Percentiles rank a stretch among this genome's conserved stretches.
Evolutionary conservation across 2,113 vertebrate species (phyloP).

Genomic region (human): DNA sequence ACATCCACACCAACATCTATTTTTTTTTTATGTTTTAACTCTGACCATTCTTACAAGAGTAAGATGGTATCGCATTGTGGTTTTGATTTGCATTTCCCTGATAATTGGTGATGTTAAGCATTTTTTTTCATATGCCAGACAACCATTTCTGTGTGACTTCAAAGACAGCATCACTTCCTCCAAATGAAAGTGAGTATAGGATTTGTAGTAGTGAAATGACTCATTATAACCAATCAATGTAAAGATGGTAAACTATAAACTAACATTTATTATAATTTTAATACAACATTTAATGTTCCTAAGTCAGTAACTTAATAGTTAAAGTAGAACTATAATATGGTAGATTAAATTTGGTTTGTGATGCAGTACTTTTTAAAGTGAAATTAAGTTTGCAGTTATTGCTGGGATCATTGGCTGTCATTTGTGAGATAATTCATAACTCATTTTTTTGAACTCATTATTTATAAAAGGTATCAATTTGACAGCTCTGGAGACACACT

Average conservation of each 20-base stretch:
- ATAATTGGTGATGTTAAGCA: too few species aligned
- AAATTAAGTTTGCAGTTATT: conserved; percentile 43
- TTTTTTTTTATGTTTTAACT: too few species aligned
- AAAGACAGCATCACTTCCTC: background rate
- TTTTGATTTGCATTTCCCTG: too few species aligned
- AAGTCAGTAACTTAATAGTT: background rate
- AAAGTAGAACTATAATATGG: background rate
- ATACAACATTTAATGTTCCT: background rate
- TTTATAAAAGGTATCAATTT: conserved; percentile 66
- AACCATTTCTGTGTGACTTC: background rate
- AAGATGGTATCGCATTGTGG: too few species aligned
- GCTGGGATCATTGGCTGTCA: conserved; percentile 44
- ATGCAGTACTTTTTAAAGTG: conserved; percentile 3
- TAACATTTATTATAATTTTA: conserved; percentile 17
- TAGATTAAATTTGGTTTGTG: conserved; percentile 42
- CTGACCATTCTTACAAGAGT: too few species aligned
- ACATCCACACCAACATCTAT: too few species aligned
- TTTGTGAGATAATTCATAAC: conserved; percentile 43
- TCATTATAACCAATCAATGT: background rate
- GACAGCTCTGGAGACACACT: conserved; percentile 47
- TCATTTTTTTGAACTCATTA: background rate
- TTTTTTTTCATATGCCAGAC: too few species aligned
- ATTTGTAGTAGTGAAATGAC: background rate
- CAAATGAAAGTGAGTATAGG: background rate
- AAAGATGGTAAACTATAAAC: conserved; percentile 2